Conservation (phyloP, 2,888 invertebrate genomes). For the Bombyx huttoni region DNA sequence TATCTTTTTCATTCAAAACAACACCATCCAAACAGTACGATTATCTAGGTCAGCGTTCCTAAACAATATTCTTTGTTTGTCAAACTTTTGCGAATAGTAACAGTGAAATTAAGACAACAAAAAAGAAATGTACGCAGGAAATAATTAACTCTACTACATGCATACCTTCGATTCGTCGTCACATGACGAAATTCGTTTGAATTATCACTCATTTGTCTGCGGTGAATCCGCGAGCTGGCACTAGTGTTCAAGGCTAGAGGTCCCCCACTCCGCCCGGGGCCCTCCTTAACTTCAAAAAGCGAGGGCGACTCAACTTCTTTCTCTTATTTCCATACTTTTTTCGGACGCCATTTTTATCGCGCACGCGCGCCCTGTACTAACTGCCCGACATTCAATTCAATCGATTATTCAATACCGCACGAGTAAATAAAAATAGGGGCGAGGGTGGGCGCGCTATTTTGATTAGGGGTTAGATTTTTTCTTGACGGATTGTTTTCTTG, state of each 20-base stretch:
- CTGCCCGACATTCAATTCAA: slow-evolving; percentile 27
- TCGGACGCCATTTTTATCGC: slow-evolving; percentile 62
- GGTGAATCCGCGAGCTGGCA: slow-evolving; percentile 9
- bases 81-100: too few relatives aligned
- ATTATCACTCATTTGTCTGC: too few relatives aligned
- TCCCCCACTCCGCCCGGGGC: slow-evolving; percentile 25
- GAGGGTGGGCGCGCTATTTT: slow-evolving; percentile 12
- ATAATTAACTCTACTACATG: too few relatives aligned
- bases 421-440: slow-evolving; percentile 46
- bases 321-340: slow-evolving; percentile 66
- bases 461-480: slow-evolving; percentile 13
- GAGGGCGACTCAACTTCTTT: slow-evolving; percentile 50
- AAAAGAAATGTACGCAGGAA: too few relatives aligned
- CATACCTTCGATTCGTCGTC: too few relatives aligned
- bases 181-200: too few relatives aligned
- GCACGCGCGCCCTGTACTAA: slow-evolving; percentile 41
- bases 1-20: too few relatives aligned
- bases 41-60: too few relatives aligned
- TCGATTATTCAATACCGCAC: slow-evolving; percentile 49
- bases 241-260: slow-evolving; percentile 8
- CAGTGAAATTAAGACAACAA: too few relatives aligned
- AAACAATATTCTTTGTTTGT: too few relatives aligned
- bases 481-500: slow-evolving; percentile 6
- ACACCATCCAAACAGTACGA: too few relatives aligned
- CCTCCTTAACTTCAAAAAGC: slow-evolving; percentile 32